A percentile compares a stretch with the other conserved stretches of the same genome.
Evolutionary conservation across 2,888 invertebrate genomes (phyloP).

Genomic region (Limnephilus marmoratus): DNA sequence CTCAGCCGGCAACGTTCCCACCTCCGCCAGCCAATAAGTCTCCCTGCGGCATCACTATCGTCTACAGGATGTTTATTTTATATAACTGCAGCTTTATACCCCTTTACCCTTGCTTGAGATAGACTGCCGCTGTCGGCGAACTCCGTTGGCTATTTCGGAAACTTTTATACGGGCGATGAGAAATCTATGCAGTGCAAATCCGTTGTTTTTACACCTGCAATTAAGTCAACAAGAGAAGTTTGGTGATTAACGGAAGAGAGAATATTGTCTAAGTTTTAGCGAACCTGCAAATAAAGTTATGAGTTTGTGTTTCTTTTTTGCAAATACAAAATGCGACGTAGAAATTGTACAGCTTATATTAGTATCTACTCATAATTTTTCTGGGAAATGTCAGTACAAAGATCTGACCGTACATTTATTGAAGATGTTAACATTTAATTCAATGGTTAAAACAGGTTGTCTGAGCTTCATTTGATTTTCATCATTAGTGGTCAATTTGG

Average conservation of each 20-base stretch:
- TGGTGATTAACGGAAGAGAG: neutral
- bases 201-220: neutral
- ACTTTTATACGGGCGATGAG: conserved; percentile 9
- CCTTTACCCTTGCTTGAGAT: conserved; percentile 13
- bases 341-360: neutral
- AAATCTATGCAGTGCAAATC: neutral
- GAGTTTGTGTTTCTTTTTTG: neutral
- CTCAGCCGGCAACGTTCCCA: neutral
- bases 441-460: too few species aligned
- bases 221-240: neutral
- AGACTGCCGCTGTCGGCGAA: conserved; percentile 26
- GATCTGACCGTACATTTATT: too few species aligned
- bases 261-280: neutral
- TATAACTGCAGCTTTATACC: conserved; percentile 39
- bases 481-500: too few species aligned
- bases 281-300: neutral
- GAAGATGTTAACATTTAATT: too few species aligned
- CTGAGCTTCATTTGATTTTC: too few species aligned
- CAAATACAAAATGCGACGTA: neutral
- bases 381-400: too few species aligned
- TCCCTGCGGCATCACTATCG: conserved; percentile 11
- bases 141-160: conserved; percentile 51
- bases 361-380: neutral
- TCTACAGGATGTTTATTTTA: conserved; percentile 60
- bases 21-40: neutral